These are phyloP conservation scores for Alviniconcha marisindica DNA, from an alignment of 1,140 invertebrate genomes.

Conservation along the genomic window DNA sequence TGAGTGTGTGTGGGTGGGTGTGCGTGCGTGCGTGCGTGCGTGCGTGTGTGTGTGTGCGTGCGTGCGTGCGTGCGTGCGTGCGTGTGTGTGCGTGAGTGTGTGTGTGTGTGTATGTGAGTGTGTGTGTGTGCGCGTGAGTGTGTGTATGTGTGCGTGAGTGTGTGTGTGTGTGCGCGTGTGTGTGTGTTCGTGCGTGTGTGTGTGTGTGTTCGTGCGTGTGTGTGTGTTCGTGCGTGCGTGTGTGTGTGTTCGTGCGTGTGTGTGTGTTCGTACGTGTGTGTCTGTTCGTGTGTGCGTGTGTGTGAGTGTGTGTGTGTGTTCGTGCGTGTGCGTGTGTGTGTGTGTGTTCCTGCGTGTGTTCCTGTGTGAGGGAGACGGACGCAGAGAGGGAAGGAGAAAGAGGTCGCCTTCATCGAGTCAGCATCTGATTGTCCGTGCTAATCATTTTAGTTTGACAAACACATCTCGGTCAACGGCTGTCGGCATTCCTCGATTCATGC, in stretches of 20 bases:
- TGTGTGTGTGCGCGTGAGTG: not conserved
- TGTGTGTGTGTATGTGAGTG: not conserved
- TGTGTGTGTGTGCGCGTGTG: not conserved
- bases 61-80: constrained; percentile 5
- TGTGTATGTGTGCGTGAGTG: not conserved
- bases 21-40: constrained; percentile 10
- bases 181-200: not conserved
- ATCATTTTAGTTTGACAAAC: not conserved
- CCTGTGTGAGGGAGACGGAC: not conserved
- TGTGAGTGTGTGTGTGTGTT: not conserved
- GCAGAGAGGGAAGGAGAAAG: no score
- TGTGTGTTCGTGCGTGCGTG: not conserved
- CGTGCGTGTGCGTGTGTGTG: not conserved
- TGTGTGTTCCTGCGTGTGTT: not conserved
- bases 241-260: not conserved
- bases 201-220: not conserved
- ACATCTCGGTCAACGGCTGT: no score
- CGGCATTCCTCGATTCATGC: no score
- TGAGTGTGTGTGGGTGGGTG: constrained; percentile 1
- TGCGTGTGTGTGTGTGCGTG: constrained; percentile 13
- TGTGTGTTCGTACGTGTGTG: not conserved
- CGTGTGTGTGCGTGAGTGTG: not conserved
- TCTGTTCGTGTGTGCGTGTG: not conserved
- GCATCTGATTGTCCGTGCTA: not conserved
- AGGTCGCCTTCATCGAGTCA: not conserved